Conservation (phyloP, 2,797 vertebrate genomes). For the Emys orbicularis region DNA sequence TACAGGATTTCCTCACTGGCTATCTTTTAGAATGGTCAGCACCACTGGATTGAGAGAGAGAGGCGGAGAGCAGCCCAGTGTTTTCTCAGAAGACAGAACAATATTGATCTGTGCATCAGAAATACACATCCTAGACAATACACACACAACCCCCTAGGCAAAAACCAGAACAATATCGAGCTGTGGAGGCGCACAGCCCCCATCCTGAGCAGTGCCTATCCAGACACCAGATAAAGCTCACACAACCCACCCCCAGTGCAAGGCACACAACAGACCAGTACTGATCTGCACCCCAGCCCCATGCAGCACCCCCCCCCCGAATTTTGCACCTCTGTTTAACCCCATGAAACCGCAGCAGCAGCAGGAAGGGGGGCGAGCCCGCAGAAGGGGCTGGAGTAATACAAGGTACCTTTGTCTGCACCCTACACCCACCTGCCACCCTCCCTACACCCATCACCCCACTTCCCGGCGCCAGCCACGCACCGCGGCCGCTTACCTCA, state of each 20-base stretch:
- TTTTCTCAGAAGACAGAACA: not conserved
- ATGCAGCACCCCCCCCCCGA: not conserved
- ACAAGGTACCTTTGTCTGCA: not conserved
- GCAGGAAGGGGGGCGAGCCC: not conserved
- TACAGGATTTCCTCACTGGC: conserved; percentile 79
- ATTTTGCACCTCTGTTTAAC: not conserved
- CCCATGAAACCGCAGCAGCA: not conserved
- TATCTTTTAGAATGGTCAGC: conserved; percentile 64
- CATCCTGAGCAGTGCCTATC: not conserved
- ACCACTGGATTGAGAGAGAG: conserved; percentile 10
- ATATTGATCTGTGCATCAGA: not conserved
- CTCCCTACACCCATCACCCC: not conserved
- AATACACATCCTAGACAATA: not conserved
- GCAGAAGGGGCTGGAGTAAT: not conserved
- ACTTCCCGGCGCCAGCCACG: not conserved
- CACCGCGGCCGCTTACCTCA: conserved; percentile 86
- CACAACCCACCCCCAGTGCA: not conserved
- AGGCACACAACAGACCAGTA: too few relatives aligned
- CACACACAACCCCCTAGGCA: too few relatives aligned
- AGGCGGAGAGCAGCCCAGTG: not conserved
- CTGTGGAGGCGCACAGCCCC: too few relatives aligned
- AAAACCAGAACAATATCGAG: too few relatives aligned
- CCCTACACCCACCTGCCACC: not conserved
- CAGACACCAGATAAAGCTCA: rapidly evolving
- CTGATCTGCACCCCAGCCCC: not conserved